These are phyloP conservation scores for Pachyseris speciosa DNA, from an alignment of 64 coral and sea anemone species.

Conservation along the genomic window DNA sequence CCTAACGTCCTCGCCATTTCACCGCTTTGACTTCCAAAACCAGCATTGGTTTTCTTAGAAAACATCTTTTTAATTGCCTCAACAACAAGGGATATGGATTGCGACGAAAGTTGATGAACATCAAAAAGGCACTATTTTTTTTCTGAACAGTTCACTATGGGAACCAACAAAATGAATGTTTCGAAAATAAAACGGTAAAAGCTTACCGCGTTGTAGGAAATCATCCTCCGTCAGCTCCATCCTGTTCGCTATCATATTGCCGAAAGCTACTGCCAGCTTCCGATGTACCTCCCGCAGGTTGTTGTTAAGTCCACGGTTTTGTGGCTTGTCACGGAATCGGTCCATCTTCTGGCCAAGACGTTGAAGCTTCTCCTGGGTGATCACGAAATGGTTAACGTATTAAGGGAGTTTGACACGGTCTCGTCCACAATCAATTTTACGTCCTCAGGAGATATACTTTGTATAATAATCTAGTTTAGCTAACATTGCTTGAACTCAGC, in stretches of 20 bases:
- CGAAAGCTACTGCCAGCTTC: background rate
- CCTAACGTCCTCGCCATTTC: no score
- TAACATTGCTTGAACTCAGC: no score
- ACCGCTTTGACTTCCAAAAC: no score
- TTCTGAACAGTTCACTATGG: background rate
- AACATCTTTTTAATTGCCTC: no score
- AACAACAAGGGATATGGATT: no score
- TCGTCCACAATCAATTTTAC: background rate
- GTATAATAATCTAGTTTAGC: no score
- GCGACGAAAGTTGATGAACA: no score
- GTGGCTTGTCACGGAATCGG: background rate
- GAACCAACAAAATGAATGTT: background rate
- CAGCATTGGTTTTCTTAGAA: no score
- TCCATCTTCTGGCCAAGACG: constrained; percentile 17
- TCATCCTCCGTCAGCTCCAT: background rate
- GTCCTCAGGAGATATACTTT: no score
- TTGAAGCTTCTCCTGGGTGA: background rate
- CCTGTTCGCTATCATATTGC: background rate
- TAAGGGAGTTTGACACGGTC: background rate
- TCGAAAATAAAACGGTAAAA: background rate
- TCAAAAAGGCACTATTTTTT: background rate
- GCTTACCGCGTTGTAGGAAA: background rate
- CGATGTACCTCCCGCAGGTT: background rate
- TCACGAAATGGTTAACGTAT: background rate
- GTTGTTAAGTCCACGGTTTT: background rate